These are phyloP conservation scores for Papilio polytes DNA, from an alignment of 1,140 invertebrate genomes.

Conservation along the genomic window DNA sequence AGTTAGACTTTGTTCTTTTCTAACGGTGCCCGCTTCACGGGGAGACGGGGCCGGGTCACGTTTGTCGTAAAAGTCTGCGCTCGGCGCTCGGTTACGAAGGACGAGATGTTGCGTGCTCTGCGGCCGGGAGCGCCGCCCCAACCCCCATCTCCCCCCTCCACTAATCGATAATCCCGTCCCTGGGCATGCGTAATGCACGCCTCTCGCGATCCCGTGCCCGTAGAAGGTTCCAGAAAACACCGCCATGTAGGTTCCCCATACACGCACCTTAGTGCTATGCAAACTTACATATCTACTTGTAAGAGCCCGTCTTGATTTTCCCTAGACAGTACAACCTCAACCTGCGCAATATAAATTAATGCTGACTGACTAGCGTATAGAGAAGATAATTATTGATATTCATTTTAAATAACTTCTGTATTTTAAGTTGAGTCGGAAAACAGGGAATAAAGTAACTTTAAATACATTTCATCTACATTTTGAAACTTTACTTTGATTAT, in stretches of 20 bases:
- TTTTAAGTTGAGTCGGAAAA: neutral
- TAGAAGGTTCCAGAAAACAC: neutral
- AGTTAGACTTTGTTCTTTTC: constrained; percentile 3
- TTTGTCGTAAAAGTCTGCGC: constrained; percentile 1
- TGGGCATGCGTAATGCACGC: constrained; percentile 23
- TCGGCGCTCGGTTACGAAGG: neutral
- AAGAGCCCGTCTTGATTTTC: too few species aligned
- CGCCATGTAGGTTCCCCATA: neutral
- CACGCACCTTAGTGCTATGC: neutral
- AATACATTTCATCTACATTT: too few species aligned
- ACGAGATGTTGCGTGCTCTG: constrained; percentile 26
- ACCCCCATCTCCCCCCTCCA: neutral
- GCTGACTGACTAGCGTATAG: too few species aligned
- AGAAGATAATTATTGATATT: neutral
- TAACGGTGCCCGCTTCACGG: neutral
- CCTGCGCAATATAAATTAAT: too few species aligned
- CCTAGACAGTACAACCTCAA: too few species aligned
- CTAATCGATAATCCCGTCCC: constrained; percentile 26
- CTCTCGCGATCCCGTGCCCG: neutral
- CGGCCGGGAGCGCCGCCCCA: neutral
- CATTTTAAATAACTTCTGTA: neutral
- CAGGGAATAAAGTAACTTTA: neutral
- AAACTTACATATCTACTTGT: too few species aligned
- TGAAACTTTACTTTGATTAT: too few species aligned
- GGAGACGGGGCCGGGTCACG: constrained; percentile 19